Conservation (phyloP, 2,113 vertebrate genomes). For the Myotis lucifugus region DNA sequence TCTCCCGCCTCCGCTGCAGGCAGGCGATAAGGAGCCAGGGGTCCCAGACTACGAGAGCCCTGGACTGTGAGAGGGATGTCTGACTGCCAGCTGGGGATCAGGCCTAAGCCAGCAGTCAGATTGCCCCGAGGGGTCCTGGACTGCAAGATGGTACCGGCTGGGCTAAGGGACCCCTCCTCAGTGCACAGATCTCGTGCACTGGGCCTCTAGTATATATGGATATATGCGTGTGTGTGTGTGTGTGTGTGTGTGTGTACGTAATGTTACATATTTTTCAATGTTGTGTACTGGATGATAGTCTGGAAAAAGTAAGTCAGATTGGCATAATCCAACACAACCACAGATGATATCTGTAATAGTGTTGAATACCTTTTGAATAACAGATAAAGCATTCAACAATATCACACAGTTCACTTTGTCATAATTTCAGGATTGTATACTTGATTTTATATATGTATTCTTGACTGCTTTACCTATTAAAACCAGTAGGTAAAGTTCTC, state of each 20-base stretch:
- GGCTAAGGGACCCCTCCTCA: no score
- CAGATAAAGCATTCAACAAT: background rate
- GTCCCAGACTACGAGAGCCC: no score
- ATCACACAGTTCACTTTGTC: background rate
- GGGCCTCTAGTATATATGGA: background rate
- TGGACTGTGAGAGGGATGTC: no score
- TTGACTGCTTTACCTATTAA: background rate
- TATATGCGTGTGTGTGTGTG: background rate
- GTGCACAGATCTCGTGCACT: no score
- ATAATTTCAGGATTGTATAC: background rate
- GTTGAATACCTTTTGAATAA: background rate
- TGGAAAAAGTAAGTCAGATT: background rate
- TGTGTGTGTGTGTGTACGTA: background rate
- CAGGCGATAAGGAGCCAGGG: no score
- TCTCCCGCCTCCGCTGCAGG: no score
- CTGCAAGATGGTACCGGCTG: no score
- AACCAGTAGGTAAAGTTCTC: background rate
- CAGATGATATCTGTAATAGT: background rate
- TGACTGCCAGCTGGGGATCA: no score
- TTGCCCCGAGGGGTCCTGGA: no score
- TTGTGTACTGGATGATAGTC: background rate
- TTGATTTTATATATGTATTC: background rate
- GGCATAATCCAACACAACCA: background rate
- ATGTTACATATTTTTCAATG: background rate
- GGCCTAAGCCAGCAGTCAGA: no score